phyloP scores from a whole-genome alignment of 2,113 vertebrate genomes.

The Strix uralensis region DNA sequence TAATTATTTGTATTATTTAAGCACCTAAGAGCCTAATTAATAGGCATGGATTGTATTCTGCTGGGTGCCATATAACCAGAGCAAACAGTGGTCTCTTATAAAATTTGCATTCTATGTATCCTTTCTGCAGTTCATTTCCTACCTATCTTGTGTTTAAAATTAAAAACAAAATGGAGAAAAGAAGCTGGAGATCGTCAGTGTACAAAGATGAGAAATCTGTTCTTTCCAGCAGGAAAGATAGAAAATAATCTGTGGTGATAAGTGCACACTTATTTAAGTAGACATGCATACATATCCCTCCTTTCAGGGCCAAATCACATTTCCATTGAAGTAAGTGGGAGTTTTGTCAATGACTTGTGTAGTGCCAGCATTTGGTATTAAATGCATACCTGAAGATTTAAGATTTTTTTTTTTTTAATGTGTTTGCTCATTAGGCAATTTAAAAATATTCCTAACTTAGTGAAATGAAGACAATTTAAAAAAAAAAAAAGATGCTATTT shows the following conservation, averaged over 20 bases:
- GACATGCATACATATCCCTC: background rate
- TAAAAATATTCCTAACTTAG: background rate
- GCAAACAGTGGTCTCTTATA: background rate
- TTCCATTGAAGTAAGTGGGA: background rate
- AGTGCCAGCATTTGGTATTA: background rate
- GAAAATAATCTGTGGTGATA: background rate
- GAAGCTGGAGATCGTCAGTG: background rate
- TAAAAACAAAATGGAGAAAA: background rate
- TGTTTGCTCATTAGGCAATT: background rate
- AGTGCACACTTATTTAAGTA: background rate
- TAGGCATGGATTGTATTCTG: slow-evolving; percentile 22
- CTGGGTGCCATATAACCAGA: background rate
- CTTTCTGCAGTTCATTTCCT: background rate
- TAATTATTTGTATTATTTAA: slow-evolving; percentile 66
- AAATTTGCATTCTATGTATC: background rate
- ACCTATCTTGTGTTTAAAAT: background rate
- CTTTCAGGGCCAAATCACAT: background rate
- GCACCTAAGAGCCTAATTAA: slow-evolving; percentile 43
- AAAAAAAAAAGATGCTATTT: background rate
- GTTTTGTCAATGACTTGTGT: background rate
- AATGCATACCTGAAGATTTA: slow-evolving; percentile 5
- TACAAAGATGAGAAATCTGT: background rate
- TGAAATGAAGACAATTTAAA: background rate
- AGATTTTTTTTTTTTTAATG: background rate
- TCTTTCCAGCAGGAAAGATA: background rate